Base-by-base conservation (phyloP, 1,140 invertebrate genomes). In the Camponotus vicinus region DNA sequence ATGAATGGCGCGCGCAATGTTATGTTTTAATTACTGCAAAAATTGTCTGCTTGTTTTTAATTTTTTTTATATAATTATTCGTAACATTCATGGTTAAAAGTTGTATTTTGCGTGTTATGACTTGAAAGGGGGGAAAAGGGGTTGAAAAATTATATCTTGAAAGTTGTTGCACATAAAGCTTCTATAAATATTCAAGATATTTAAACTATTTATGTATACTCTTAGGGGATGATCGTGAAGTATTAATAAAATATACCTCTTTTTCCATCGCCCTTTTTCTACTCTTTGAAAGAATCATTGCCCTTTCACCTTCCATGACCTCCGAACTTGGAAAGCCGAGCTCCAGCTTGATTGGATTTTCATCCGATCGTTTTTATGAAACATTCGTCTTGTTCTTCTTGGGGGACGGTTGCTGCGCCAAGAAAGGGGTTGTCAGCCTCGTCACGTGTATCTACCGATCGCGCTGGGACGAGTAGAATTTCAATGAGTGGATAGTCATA, bases 361-460 rank as follows among this genome's bases (percentile, higher is more conserved):
- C 69, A 83, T 83, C 27, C 79, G 69, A 83, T 73, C 69, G 55
- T 73, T 83, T 83, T 83, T 83, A 83, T 83, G 67, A 83, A 83
- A 83, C 69, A 75, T 61, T 83, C 79, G 79, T 83, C 55, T 75
- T 55, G 69, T 75, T 83, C 79, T 75, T 83, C 79, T 73, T 13
- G 11, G 55, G 7, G 27, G 15, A 40, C 32, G 79, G 55, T 83
- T 37, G 40, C 69, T 73, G 75, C 69, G 32, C 69, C 69, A 75
- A 83, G 79, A 45, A 75, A 49, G 69, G 64, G 57, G 67, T 73
- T 75, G 55, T 83, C 69, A 83, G 79, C 79, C 40, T 57, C 55
- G 79, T 75, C 79, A 83, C 79, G 79, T 83, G 79, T 83, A 69
- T 83, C 79, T 61, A 83, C 79, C 79, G 79, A 83, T 83, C 79